Conservation (phyloP, 2,113 vertebrate species). For the Lophura nycthemera region DNA sequence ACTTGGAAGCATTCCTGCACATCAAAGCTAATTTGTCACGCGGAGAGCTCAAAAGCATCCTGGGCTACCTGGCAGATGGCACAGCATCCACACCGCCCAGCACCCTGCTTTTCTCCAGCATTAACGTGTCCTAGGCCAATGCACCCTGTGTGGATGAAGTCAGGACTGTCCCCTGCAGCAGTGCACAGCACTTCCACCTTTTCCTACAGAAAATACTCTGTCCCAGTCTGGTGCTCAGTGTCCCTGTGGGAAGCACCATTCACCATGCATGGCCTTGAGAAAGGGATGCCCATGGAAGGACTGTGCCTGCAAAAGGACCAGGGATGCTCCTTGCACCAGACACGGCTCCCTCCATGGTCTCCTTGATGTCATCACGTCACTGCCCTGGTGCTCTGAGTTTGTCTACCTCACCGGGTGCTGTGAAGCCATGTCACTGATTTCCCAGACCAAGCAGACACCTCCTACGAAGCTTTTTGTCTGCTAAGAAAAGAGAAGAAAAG, state of each 20-base stretch:
- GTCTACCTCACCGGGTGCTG: background rate
- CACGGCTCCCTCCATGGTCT: background rate
- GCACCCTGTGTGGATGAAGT: background rate
- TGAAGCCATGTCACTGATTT: background rate
- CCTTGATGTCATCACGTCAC: background rate
- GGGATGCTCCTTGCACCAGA: background rate
- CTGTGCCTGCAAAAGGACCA: rapidly evolving
- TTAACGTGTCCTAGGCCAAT: conserved; percentile 51
- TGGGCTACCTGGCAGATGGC: conserved; percentile 75
- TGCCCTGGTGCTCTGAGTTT: background rate
- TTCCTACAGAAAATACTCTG: background rate
- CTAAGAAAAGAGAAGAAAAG: background rate
- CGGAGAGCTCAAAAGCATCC: conserved; percentile 76
- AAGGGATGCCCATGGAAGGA: background rate
- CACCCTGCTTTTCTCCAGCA: conserved; percentile 61
- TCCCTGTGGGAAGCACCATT: background rate
- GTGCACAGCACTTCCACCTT: background rate
- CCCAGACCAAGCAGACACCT: background rate
- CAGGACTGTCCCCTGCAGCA: rapidly evolving
- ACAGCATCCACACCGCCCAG: rapidly evolving
- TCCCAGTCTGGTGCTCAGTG: background rate
- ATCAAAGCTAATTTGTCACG: conserved; percentile 83
- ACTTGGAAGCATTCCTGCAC: conserved; percentile 83
- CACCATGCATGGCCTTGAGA: rapidly evolving
- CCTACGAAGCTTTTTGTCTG: background rate